Percentiles rank a stretch among this genome's conserved stretches.
These are phyloP conservation scores for Pelagia noctiluca DNA, from an alignment of 30 jellyfish, hydroid and myxozoan genomes.

Conservation along the genomic window DNA sequence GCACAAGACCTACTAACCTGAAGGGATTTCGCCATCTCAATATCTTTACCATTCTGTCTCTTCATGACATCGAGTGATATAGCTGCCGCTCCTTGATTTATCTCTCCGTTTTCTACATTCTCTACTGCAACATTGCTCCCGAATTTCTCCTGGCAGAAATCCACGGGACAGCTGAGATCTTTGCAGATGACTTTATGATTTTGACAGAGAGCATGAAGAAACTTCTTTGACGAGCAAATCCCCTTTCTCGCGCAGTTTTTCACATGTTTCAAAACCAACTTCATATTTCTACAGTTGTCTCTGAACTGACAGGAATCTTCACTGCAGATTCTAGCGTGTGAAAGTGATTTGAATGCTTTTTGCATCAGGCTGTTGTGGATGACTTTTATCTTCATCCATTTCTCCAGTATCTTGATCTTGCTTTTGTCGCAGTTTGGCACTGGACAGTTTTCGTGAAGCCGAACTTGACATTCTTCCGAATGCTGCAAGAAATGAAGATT, in stretches of 20 bases:
- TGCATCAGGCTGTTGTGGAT: slow-evolving; percentile 59
- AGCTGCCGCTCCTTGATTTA: no score
- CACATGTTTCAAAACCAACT: slow-evolving; percentile 43
- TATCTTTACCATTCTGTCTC: no score
- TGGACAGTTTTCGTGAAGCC: slow-evolving; percentile 43
- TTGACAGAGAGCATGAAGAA: slow-evolving; percentile 55
- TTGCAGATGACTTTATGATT: slow-evolving; percentile 60
- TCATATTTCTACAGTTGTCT: slow-evolving; percentile 61
- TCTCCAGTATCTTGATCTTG: slow-evolving; percentile 55
- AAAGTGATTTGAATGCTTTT: slow-evolving; percentile 31
- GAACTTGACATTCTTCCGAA: slow-evolving; percentile 62
- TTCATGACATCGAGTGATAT: no score
- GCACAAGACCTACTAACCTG: no score
- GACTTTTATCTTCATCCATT: slow-evolving; percentile 56
- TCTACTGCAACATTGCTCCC: background rate
- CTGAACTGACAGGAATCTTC: slow-evolving; percentile 43
- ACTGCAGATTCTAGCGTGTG: slow-evolving; percentile 70
- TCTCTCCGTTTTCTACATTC: no score
- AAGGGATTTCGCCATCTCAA: no score
- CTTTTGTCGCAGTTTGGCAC: slow-evolving; percentile 72
- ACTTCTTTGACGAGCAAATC: slow-evolving; percentile 49
- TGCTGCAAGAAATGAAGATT: slow-evolving; percentile 32
- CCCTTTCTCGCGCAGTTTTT: slow-evolving; percentile 41
- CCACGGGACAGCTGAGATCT: slow-evolving; percentile 58
- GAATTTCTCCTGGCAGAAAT: slow-evolving; percentile 63